A percentile compares a stretch with the other conserved stretches of the same genome.
Evolutionary conservation across 2,797 vertebrate genomes (phyloP).

Genomic region (Gouania willdenowi): DNA sequence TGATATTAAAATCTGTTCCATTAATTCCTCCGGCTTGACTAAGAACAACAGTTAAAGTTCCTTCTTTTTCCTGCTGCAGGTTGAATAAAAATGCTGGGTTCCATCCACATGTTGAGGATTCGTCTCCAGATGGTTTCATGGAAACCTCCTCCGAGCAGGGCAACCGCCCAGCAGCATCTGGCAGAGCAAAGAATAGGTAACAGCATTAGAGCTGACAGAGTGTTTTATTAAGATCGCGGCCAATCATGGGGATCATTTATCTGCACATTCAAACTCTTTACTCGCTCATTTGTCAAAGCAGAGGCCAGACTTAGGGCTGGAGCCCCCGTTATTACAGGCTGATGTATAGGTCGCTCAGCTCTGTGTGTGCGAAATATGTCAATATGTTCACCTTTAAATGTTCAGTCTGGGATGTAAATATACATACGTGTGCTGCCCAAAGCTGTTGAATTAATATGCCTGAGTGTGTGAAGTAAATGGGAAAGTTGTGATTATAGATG

Average conservation of each 20-base stretch:
- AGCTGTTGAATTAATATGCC: too few species aligned
- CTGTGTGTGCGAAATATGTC: conserved; percentile 22
- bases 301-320: conserved; percentile 4
- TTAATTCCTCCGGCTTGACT: too few species aligned
- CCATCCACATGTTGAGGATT: too few species aligned
- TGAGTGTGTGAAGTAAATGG: too few species aligned
- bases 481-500: too few species aligned
- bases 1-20: too few species aligned
- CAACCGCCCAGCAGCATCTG: conserved; percentile 24
- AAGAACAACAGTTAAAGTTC: too few species aligned
- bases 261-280: conserved; percentile 64
- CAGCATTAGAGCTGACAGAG: conserved; percentile 54
- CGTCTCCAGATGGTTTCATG: conserved; percentile 32
- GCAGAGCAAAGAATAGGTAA: conserved; percentile 30
- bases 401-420: conserved; percentile 19
- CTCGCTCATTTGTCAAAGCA: conserved; percentile 58
- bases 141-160: conserved; percentile 32
- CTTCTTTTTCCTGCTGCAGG: too few species aligned
- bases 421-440: too few species aligned
- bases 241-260: conserved; percentile 63
- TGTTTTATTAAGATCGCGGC: conserved; percentile 64
- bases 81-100: too few species aligned
- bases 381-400: conserved; percentile 37
- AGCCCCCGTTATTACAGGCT: conserved; percentile 17
- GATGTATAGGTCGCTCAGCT: conserved; percentile 37